Base-by-base conservation (phyloP, 37 sponge, comb jelly and placozoan species). In the Cladorhizidae sp. region DNA sequence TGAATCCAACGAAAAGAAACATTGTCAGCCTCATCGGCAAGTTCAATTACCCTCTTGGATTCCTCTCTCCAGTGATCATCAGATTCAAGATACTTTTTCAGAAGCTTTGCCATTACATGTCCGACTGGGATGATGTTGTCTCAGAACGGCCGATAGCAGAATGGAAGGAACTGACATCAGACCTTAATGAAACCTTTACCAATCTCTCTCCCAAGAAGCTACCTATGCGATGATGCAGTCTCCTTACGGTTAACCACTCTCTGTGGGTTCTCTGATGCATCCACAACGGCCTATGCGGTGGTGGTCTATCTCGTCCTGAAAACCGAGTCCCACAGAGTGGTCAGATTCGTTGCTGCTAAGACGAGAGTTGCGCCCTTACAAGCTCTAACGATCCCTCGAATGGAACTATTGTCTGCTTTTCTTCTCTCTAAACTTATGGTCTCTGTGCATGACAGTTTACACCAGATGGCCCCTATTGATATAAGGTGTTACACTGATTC, bases 261-360 rank as follows among this genome's bases (percentile, higher is more conserved):
- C 29, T 80, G 65, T 81, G 88, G 82, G 26, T 87, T 81, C 45
- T 87, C 82, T 65, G 82, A 87, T 67, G 82, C 88, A 32, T 81
- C 88, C 20, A 75, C 63, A 39, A 59, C 21, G 29, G 82, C 88
- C 22, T 87, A 76, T 59, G 82, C 88, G 1, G 88, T 82, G 1
- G 88, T 87, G 0, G 70, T 87, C 41, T 87, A 87, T 42, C 40
- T 80, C 21, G 21, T 81, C 8, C 25, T 72, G 26, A 72, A 56
- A 52, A 85, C 79, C 20, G 52, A 72, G 31, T n/a, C 45, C 28
- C 33, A 45, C 2, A 49, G 3, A 6, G 17, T 45, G 21, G 54
- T 74, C n/a, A n/a, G 75, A 25, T 80, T 86, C 39, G 81, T 80
- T 35, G 80, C 75, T n/a, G 17, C 62, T 6, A 86, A 86, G 75